phyloP scores from a whole-genome alignment of 2,797 vertebrate genomes.

The Prionace glauca region DNA sequence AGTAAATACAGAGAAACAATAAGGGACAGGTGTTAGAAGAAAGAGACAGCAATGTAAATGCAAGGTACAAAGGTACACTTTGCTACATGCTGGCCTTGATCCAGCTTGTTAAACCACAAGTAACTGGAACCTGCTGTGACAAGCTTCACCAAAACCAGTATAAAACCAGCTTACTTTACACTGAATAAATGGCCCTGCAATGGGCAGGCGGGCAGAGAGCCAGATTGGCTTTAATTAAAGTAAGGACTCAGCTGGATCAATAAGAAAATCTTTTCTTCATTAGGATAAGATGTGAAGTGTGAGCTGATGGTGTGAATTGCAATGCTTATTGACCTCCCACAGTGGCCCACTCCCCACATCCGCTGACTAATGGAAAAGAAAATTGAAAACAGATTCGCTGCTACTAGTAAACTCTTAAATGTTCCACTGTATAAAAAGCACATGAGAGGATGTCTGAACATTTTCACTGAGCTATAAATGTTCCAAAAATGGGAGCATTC shows the following conservation, averaged over 20 bases:
- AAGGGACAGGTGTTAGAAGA: not conserved
- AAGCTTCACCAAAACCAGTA: not conserved
- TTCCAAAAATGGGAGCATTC: too few relatives aligned
- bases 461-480: not conserved
- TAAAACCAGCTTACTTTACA: not conserved
- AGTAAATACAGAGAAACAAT: not conserved
- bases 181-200: not conserved
- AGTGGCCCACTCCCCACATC: not conserved
- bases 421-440: not conserved
- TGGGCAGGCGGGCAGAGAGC: not conserved
- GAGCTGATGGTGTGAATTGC: not conserved
- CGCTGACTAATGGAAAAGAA: not conserved
- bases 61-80: not conserved
- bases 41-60: not conserved
- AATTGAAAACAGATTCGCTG: not conserved
- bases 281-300: not conserved
- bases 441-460: not conserved
- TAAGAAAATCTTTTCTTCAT: not conserved
- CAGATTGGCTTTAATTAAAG: slow-evolving; percentile 2
- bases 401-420: not conserved
- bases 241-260: not conserved
- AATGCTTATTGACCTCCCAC: not conserved
- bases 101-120: not conserved
- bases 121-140: not conserved
- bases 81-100: not conserved